Evolutionary conservation across 92 coral and sea anemone genomes (phyloP).

Genomic region (Epizoanthus scotinus): DNA sequence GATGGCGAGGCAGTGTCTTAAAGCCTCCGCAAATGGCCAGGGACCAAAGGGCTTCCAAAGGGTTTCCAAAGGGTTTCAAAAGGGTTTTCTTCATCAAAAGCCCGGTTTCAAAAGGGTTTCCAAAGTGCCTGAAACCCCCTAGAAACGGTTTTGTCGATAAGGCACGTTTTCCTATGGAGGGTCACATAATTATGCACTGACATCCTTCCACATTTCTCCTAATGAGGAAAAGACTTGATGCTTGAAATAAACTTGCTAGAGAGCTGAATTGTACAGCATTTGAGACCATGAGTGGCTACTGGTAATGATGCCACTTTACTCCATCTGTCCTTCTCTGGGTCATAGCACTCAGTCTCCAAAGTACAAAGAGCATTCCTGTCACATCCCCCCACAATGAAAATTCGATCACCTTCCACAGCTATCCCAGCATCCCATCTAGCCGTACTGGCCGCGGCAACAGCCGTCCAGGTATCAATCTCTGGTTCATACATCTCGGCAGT

Average conservation of each 20-base stretch:
- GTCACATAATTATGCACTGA: too few species aligned
- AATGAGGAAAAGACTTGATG: conserved; percentile 32
- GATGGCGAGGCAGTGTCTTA: too few species aligned
- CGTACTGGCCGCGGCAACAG: conserved; percentile 89
- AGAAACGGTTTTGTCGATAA: too few species aligned
- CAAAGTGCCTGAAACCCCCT: too few species aligned
- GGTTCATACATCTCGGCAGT: conserved; percentile 96
- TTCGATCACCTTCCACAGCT: conserved; percentile 92
- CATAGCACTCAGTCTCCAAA: conserved; percentile 94
- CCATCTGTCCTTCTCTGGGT: conserved; percentile 90
- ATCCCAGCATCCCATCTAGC: conserved; percentile 99
- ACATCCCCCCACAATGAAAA: conserved; percentile 96
- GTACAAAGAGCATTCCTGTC: conserved; percentile 98
- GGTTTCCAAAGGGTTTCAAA: too few species aligned
- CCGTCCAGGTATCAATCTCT: conserved; percentile 93
- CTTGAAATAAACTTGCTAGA: conserved; percentile 78
- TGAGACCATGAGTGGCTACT: conserved; percentile 93
- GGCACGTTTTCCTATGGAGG: too few species aligned
- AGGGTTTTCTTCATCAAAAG: too few species aligned
- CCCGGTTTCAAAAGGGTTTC: too few species aligned
- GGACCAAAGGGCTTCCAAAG: too few species aligned
- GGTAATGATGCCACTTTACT: conserved; percentile 92
- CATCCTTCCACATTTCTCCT: neutral
- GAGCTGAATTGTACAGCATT: conserved; percentile 92
- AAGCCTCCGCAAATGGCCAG: too few species aligned